A percentile compares a stretch with the other conserved stretches of the same genome.
phyloP scores from a whole-genome alignment of 1,140 invertebrate genomes.

The Venturia canescens region DNA sequence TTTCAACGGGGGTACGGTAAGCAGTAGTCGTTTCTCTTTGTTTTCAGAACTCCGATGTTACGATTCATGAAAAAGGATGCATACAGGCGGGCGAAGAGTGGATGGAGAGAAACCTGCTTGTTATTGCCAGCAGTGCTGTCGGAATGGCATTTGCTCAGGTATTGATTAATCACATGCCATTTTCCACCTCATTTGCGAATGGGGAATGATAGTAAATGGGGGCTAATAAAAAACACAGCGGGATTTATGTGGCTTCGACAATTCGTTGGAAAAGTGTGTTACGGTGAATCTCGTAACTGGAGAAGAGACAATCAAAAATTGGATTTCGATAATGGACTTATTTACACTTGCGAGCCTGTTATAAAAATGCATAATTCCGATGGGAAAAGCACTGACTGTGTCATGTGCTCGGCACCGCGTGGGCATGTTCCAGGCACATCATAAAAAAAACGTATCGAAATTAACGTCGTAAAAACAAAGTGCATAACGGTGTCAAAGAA shows the following conservation, averaged over 20 bases:
- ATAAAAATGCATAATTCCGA: no score
- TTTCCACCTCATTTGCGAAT: not conserved
- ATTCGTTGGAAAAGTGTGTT: not conserved
- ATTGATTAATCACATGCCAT: constrained; percentile 58
- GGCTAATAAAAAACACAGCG: not conserved
- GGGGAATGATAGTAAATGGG: not conserved
- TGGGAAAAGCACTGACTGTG: no score
- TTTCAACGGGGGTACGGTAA: constrained; percentile 54
- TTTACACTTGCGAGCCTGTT: no score
- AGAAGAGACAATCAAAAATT: no score
- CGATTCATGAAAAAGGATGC: constrained; percentile 96
- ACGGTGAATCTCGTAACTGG: not conserved
- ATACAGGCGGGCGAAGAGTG: constrained; percentile 94
- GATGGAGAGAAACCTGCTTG: constrained; percentile 95
- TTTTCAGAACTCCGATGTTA: constrained; percentile 83
- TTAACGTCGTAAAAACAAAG: no score
- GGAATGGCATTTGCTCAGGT: constrained; percentile 94
- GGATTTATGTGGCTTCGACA: not conserved
- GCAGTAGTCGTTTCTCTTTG: constrained; percentile 70
- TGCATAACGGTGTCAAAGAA: no score
- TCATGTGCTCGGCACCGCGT: no score
- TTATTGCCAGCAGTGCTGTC: constrained; percentile 91
- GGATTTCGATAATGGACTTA: no score
- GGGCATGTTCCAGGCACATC: no score
- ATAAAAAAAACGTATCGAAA: no score